Conservation (phyloP, 1,140 invertebrate species). For the Brachionus manjavacas region DNA sequence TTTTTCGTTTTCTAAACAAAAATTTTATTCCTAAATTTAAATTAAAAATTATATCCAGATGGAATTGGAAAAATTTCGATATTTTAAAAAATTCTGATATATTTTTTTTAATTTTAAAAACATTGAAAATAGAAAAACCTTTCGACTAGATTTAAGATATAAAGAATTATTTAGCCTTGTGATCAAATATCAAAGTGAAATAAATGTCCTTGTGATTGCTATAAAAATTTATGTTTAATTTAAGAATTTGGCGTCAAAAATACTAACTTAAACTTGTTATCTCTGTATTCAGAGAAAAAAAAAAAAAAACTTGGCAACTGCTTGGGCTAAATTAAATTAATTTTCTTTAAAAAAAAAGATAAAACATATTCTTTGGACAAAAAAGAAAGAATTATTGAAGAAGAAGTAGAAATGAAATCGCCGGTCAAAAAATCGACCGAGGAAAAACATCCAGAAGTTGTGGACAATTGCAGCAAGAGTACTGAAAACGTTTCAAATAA, state of each 20-base stretch:
- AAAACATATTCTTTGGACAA: slow-evolving; percentile 23
- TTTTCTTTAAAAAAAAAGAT: slow-evolving; percentile 8
- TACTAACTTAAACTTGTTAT: neutral
- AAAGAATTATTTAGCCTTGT: neutral
- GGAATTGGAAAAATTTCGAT: neutral
- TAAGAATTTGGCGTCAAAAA: neutral
- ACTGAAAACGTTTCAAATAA: neutral
- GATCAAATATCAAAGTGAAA: neutral
- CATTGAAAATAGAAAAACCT: too few relatives aligned
- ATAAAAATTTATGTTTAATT: neutral
- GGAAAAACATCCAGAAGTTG: neutral
- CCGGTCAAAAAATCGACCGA: neutral
- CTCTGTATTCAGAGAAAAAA: neutral
- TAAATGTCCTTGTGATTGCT: neutral
- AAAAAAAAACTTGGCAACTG: neutral
- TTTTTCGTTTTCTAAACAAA: too few relatives aligned
- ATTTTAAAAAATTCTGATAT: too few relatives aligned
- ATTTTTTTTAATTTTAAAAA: too few relatives aligned
- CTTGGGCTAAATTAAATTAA: neutral
- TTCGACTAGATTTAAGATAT: neutral
- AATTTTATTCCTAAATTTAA: too few relatives aligned
- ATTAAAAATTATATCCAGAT: neutral
- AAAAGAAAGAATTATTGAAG: neutral
- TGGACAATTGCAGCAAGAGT: neutral
- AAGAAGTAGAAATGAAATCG: neutral